phyloP scores from a whole-genome alignment of 2,113 vertebrate genomes.

The Phylloscopus trochilus region DNA sequence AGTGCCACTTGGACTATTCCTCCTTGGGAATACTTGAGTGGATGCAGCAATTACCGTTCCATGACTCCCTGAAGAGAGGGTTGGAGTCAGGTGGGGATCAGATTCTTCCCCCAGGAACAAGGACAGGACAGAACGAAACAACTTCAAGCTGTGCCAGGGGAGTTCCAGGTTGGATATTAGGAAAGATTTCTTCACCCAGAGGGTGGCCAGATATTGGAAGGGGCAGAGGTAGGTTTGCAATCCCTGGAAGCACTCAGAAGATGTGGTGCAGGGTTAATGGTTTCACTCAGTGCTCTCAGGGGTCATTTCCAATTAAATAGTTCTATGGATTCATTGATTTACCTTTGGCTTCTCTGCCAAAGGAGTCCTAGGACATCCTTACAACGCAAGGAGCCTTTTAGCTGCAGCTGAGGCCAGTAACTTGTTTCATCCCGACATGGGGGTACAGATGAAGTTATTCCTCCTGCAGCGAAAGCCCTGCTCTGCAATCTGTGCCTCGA shows the following conservation, averaged over 20 bases:
- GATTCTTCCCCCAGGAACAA: not conserved
- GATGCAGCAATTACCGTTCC: rapidly evolving
- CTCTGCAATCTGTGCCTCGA: not conserved
- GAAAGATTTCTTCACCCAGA: not conserved
- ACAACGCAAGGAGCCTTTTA: not conserved
- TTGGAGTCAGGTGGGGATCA: rapidly evolving
- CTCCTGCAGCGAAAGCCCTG: not conserved
- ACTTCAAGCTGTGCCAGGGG: not conserved
- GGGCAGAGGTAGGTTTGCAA: not conserved
- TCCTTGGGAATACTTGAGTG: not conserved
- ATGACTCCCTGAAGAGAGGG: not conserved
- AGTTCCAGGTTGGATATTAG: not conserved
- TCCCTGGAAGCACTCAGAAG: not conserved
- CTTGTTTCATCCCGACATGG: not conserved
- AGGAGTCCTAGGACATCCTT: not conserved
- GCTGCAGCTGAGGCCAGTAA: not conserved
- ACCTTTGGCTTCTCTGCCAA: not conserved
- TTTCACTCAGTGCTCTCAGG: not conserved
- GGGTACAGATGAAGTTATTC: not conserved
- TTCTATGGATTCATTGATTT: not conserved
- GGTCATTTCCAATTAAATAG: not conserved
- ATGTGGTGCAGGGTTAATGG: rapidly evolving
- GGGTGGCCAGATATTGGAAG: not conserved
- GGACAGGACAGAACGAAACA: not conserved
- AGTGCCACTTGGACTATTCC: not conserved